Conservation (phyloP, 2,888 invertebrate species). For the Euspilapteryx auroguttella region DNA sequence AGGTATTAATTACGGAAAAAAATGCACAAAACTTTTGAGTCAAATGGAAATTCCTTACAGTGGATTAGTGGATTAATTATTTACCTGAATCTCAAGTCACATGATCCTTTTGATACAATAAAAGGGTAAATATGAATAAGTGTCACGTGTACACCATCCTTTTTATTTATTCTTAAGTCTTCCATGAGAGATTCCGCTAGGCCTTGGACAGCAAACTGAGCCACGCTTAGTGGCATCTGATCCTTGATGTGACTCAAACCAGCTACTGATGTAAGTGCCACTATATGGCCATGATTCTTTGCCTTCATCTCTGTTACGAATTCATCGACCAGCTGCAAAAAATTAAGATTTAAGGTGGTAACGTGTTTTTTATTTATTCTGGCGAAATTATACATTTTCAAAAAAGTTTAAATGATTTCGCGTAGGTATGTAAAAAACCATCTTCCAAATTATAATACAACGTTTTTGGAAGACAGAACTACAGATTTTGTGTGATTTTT, state of each 20-base stretch:
- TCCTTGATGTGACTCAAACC: conserved; percentile 61
- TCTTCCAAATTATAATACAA: too few relatives aligned
- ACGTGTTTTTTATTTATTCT: too few relatives aligned
- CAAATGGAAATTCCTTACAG: too few relatives aligned
- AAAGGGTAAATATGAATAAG: conserved; percentile 66
- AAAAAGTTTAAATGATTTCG: too few relatives aligned
- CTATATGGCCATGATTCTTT: conserved; percentile 61
- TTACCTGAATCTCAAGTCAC: conserved; percentile 60
- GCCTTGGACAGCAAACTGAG: conserved; percentile 69
- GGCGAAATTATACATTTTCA: too few relatives aligned
- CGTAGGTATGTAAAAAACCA: too few relatives aligned
- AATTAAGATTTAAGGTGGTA: too few relatives aligned
- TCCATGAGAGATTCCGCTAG: conserved; percentile 65
- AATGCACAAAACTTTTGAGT: too few relatives aligned
- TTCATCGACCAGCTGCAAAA: conserved; percentile 56
- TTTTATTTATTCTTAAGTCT: conserved; percentile 59
- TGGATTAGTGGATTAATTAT: too few relatives aligned
- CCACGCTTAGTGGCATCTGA: conserved; percentile 63
- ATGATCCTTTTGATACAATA: conserved; percentile 53
- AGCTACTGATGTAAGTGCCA: conserved; percentile 65
- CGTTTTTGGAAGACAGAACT: too few relatives aligned
- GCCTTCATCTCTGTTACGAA: conserved; percentile 64
- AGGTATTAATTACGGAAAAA: too few relatives aligned
- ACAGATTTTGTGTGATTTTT: too few relatives aligned
- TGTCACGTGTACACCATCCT: conserved; percentile 59